Evolutionary conservation across 2,113 vertebrate species (phyloP), one percentile per base, ranked within the genome.

Genomic region (Leptocoma aspasia): DNA sequence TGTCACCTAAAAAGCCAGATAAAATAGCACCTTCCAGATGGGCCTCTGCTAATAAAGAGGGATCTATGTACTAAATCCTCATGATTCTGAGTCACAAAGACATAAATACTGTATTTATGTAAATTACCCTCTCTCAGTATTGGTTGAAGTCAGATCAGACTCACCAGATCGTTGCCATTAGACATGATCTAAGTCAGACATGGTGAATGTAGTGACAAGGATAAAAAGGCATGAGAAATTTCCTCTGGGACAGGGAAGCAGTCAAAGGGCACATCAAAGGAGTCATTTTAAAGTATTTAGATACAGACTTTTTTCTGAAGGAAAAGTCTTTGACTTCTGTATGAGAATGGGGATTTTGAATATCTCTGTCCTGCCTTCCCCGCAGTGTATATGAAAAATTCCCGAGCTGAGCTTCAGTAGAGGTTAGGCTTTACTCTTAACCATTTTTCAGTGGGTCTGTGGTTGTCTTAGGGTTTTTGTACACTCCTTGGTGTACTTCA

Each of bases 61-160:
- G n/a, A 75, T 39, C 53, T 52, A 17, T 0, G 0, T 33, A 15
- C 22, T 78, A 11, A 45, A 35, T 45, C 64, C n/a, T 53, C 41
- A 14, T 22, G 27, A 57, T 76, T 86, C 77, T 87, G 73, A 86
- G 42, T 69, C 86, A 89, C 31, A 56, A 49, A 87, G 44, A 49
- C 49, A 11, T 42, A 64, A 71, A 30, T 66, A 35, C 10, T 60
- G 0, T 8, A 18, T 49, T 80, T 82, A 47, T 63, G 82, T 81
- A 41, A 70, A 30, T 70, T 39, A 19, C 15, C 3, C 22, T 27
- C 12, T 64, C 24, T 42, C 35, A 66, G 22, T 52, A 9, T 39
- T 42, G 30, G 9, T 19, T 60, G 63, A 90, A 77, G 53, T 72
- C 37, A 59, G 14, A 75, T 71, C 72, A 39, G 26, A 39, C 35